Evolutionary conservation across 1,140 invertebrate species (phyloP).

Genomic region (Brachionus angularis): DNA sequence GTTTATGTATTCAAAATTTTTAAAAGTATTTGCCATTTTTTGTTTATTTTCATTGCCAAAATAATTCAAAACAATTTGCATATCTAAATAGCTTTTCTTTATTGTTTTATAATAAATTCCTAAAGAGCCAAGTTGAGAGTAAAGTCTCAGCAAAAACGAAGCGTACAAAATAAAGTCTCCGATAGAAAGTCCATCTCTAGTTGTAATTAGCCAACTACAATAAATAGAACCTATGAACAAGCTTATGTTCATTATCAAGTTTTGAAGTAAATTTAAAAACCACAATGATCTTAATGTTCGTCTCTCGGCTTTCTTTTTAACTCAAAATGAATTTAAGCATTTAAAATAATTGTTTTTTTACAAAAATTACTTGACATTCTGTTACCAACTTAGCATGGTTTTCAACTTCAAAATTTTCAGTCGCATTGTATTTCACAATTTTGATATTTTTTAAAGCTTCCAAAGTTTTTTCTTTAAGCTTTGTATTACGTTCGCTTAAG

Average conservation of each 20-base stretch:
- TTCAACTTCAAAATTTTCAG: slow-evolving; percentile 81
- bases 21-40: neutral
- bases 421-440: slow-evolving; percentile 79
- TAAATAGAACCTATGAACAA: slow-evolving; percentile 78
- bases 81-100: slow-evolving; percentile 25
- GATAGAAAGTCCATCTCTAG: slow-evolving; percentile 68
- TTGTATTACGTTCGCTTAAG: slow-evolving; percentile 7
- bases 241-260: slow-evolving; percentile 79
- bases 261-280: slow-evolving; percentile 81
- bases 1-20: slow-evolving; percentile 14
- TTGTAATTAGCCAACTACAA: slow-evolving; percentile 64
- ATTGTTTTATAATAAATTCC: slow-evolving; percentile 80
- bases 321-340: neutral
- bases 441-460: slow-evolving; percentile 11
- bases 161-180: slow-evolving; percentile 92
- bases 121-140: slow-evolving; percentile 91
- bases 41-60: neutral
- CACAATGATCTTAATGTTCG: slow-evolving; percentile 76
- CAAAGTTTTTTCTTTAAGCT: neutral
- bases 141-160: slow-evolving; percentile 90
- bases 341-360: neutral
- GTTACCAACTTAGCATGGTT: slow-evolving; percentile 75
- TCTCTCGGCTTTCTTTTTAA: slow-evolving; percentile 70
- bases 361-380: slow-evolving; percentile 70
- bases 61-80: slow-evolving; percentile 25